These are phyloP conservation scores for Eucriotettix oculatus DNA, from an alignment of 2,888 invertebrate genomes.

Conservation along the genomic window DNA sequence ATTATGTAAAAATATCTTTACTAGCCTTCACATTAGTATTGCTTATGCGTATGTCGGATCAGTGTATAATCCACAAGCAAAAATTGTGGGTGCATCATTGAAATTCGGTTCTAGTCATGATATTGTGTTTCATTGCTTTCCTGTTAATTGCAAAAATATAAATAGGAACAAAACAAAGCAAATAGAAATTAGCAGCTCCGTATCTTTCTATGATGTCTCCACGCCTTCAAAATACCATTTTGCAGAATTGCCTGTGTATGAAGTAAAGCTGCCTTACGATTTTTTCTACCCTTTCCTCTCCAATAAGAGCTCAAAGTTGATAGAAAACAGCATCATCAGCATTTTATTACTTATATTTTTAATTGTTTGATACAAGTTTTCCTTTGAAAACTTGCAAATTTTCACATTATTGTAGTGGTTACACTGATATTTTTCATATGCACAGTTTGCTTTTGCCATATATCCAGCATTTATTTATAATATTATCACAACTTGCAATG, in stretches of 20 bases:
- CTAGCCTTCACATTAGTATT: slow-evolving; percentile 24
- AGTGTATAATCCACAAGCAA: slow-evolving; percentile 28
- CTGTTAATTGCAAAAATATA: not conserved
- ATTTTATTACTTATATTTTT: no score
- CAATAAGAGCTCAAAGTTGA: not conserved
- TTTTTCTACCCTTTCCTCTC: slow-evolving; percentile 53
- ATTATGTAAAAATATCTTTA: slow-evolving; percentile 24
- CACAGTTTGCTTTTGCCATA: no score
- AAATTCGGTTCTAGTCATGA: slow-evolving; percentile 11
- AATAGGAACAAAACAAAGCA: not conserved
- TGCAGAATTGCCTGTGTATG: slow-evolving; percentile 44
- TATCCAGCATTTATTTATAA: no score
- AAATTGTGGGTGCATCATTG: slow-evolving; percentile 22
- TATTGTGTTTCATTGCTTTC: slow-evolving; percentile 3
- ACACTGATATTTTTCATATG: no score
- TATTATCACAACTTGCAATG: no score
- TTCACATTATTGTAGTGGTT: no score
- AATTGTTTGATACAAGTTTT: no score
- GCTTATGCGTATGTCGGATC: slow-evolving; percentile 32
- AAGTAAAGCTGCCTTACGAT: slow-evolving; percentile 48
- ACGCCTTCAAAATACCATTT: slow-evolving; percentile 28
- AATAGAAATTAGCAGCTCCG: slow-evolving; percentile 23
- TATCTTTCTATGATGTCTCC: slow-evolving; percentile 32
- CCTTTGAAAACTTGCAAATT: no score
- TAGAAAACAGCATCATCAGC: no score